Evolutionary conservation across 1,140 invertebrate genomes (phyloP), one percentile per base, ranked within the genome.

Genomic region (Neocloeon triangulifer): DNA sequence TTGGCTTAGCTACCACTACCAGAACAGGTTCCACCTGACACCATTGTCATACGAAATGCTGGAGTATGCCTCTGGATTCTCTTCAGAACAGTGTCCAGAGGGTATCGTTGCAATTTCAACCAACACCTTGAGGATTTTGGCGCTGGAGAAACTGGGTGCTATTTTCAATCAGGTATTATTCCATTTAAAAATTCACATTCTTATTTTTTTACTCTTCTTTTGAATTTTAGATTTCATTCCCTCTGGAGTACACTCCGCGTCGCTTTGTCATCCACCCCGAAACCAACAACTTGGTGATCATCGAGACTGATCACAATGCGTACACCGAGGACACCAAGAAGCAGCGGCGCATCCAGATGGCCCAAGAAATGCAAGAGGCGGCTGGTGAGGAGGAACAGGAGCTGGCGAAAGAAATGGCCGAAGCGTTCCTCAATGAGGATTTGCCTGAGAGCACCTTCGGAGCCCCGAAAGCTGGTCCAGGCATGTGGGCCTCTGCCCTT

Each of bases 71-170:
- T 91, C 89, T 1, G 89, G 91, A 8, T 99, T 97, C 50, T 86
- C 86, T 35, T 95, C 88, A 36, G 92, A 98, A 55, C 94, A 99
- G 53, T 99, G 94, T 64, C 86, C 89, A 1, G 95, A 99, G 56
- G 95, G 92, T 40, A 94, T 99, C 41, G 95, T 99, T 5, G 94
- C 95, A 1, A 98, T 99, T 52, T 94, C 91, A 0, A 84, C 84
- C 1, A 98, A 98, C 45, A 98, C 92, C 0, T 58, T 99, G 17
- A 67, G 89, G 39, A 99, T 99, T 66, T 68, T 99, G 46, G 91
- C 94, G 0, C 56, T 99, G 10, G 95, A 99, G 53, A 99, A 99
- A 54, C 56, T 99, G 0, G 95, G 95, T 1, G 91, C 88, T 0
- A 88, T 98, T 3, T 99, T 99, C 47, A 99, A 99, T 59, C 91